Evolutionary conservation across 2,113 vertebrate genomes (phyloP).

Genomic region (Upupa epops): DNA sequence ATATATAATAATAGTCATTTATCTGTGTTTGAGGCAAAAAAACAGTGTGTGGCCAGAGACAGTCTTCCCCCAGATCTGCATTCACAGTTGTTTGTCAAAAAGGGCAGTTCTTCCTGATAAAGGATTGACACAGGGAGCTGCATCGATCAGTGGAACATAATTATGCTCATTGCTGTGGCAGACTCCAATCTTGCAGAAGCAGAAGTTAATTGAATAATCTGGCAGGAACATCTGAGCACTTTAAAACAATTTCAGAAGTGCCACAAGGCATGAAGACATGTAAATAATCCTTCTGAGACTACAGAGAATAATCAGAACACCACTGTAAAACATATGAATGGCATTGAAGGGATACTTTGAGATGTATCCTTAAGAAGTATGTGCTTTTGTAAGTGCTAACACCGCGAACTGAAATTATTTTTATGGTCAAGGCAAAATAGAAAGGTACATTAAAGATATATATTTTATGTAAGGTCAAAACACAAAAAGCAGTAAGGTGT

Average conservation of each 20-base stretch:
- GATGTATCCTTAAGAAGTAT: not conserved
- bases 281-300: not conserved
- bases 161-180: not conserved
- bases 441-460: not conserved
- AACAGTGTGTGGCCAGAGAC: not conserved
- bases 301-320: not conserved
- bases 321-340: not conserved
- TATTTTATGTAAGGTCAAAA: not conserved
- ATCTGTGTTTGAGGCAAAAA: not conserved
- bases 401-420: not conserved
- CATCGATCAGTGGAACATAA: not conserved
- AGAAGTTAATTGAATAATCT: constrained; percentile 1
- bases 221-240: not conserved
- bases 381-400: not conserved
- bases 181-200: not conserved
- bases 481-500: not conserved
- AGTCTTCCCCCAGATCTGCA: not conserved
- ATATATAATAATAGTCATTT: not conserved
- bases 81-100: not conserved
- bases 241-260: not conserved
- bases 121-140: not conserved
- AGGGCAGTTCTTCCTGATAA: not conserved
- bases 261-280: not conserved
- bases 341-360: not conserved
- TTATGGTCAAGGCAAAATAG: not conserved